Percentiles rank a stretch among this genome's conserved stretches.
These are phyloP conservation scores for Burhinus oedicnemus DNA, from an alignment of 2,113 vertebrate species.

Conservation along the genomic window DNA sequence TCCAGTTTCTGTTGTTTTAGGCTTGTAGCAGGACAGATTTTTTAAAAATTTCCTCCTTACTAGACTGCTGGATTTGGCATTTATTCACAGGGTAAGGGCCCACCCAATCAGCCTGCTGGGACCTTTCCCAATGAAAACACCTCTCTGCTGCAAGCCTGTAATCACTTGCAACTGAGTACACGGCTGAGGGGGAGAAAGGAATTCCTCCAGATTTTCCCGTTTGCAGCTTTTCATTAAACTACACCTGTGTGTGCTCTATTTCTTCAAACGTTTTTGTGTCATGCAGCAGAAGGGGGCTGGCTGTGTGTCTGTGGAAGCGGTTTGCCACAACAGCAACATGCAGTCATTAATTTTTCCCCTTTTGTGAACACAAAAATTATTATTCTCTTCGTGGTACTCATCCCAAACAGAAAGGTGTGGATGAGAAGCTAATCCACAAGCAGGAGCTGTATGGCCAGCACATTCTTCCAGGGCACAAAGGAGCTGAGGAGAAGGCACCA, in stretches of 20 bases:
- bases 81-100: slow-evolving; percentile 54
- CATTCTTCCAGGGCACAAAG: background rate
- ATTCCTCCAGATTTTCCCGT: background rate
- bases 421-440: background rate
- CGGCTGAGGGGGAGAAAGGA: background rate
- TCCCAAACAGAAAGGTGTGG: background rate
- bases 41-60: background rate
- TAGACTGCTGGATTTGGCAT: slow-evolving; percentile 46
- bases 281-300: background rate
- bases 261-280: background rate
- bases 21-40: background rate
- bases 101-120: slow-evolving; percentile 63
- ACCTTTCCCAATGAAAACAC: slow-evolving; percentile 62
- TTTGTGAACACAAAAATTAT: background rate
- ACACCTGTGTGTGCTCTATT: background rate
- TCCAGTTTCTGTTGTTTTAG: slow-evolving; percentile 45
- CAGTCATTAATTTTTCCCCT: background rate
- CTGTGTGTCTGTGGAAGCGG: background rate
- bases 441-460: background rate
- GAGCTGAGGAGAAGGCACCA: background rate
- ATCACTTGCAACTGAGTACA: slow-evolving; percentile 57
- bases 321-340: background rate
- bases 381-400: background rate
- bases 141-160: slow-evolving; percentile 48
- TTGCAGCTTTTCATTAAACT: background rate